Evolutionary conservation across 2,797 vertebrate genomes (phyloP), one percentile per base, ranked within the genome.

Genomic region (Amblyopsis hoosieri): DNA sequence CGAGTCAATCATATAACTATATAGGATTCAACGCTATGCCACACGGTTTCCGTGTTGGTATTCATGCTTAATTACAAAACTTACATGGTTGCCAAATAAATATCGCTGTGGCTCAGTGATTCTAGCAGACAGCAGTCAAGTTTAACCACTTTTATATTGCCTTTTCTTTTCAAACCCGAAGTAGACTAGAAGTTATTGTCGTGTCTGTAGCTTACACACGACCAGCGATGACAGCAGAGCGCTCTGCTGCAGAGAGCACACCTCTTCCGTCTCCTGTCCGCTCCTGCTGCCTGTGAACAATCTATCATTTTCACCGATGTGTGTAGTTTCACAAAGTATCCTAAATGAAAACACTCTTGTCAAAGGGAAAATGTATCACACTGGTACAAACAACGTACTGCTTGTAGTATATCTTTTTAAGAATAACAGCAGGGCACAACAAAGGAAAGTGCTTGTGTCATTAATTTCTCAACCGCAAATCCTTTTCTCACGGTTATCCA

Each of bases 201-300:
- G 56, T 63, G 33, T 81, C 69, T 37, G 51, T 13, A 54, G 4
- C 52, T 11, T 37, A 37, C 33, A 37, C 33, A 37, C 33, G 33
- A 37, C 33, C 5, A 10, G 31, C 11, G 33, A 23, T 48, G 72
- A 60, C 31, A 47, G 9, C 13, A 19, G 12, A 3, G 52, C 37
- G 33, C 15, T 45, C 53, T 46, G 33, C 47, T 45, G 19, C 12
- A 12, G 13, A 12, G 3, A 12, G 46, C 87, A 84, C 85, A 81
- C 88, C 87, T 82, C 88, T 90, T 91, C 89, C 90, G 87, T 79
- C 87, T 78, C 71, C 71, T 56, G 54, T 23, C 45, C 31, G 46
- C 13, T 3, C 13, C 12, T n/a, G 46, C 3, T 48, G 46, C 11
- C 33, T 6, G 33, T 37, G 5, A 37, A 37, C 19, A 8, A 37